These are phyloP conservation scores for Asarcornis scutulata DNA, from an alignment of 2,113 vertebrate genomes.

Conservation along the genomic window DNA sequence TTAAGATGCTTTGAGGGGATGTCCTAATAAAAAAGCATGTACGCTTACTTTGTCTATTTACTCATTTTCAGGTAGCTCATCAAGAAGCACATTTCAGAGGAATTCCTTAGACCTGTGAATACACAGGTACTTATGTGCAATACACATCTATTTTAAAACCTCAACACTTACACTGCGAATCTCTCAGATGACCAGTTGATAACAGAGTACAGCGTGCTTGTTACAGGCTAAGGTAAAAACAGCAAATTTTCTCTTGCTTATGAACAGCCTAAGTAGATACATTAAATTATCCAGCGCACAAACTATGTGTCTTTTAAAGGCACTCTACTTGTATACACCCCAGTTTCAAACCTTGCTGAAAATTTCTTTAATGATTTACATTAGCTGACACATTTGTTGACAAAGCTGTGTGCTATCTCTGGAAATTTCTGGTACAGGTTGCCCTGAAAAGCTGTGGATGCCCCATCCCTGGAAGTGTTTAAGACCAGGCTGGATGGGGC, in stretches of 20 bases:
- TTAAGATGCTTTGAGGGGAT: too few relatives aligned
- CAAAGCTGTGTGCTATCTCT: background rate
- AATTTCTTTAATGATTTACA: background rate
- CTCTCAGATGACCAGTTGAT: background rate
- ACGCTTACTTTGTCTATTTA: background rate
- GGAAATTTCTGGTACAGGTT: background rate
- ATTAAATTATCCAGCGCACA: background rate
- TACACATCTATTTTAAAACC: background rate
- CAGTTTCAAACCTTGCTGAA: background rate
- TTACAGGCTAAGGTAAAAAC: background rate
- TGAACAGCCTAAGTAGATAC: background rate
- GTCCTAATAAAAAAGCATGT: background rate
- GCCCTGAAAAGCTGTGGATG: too few relatives aligned
- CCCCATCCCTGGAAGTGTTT: too few relatives aligned
- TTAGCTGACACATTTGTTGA: accelerated
- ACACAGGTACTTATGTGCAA: accelerated
- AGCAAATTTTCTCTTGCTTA: background rate
- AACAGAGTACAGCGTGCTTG: background rate
- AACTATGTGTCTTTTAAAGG: background rate
- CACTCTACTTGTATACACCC: accelerated
- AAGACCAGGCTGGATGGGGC: too few relatives aligned
- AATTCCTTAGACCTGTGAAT: background rate
- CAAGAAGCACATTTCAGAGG: background rate
- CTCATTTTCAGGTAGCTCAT: background rate
- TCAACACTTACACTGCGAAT: background rate